Evolutionary conservation across 2,888 invertebrate species (phyloP), one percentile per base, ranked within the genome.

Genomic region (Hyalella azteca): DNA sequence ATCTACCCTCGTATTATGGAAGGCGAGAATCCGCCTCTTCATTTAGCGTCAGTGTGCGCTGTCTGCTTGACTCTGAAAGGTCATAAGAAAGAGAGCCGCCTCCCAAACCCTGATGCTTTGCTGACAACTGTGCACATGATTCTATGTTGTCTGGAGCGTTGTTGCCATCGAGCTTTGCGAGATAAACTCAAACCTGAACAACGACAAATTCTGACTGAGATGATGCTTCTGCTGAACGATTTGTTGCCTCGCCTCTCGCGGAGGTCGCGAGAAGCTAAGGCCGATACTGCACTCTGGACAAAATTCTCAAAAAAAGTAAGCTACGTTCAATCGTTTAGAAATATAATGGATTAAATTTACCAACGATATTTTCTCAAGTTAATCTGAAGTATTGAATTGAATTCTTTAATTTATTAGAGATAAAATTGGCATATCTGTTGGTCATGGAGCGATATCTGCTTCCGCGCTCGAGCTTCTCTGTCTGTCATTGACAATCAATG

Each of bases 71-170:
- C 40, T 11, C 29, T 75, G 75, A 75, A 41, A 29, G 75, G 75
- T 36, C 75, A 75, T 29, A 75, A 75, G 45, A 75, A 75, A 45
- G 75, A 75, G 29, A 26, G 41, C 75, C 40, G 45, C 13, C 75
- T 75, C 4, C 41, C 75, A 5, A 26, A 41, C 29, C 41, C 41
- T 9, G 75, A 75, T 41, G 15, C 45, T 19, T 29, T 75, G n/a
- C 40, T 75, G 9, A 26, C 41, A 5, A 22, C 41, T 9, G 26
- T 75, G 75, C 41, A 75, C 26, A 75, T 75, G 75, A 7, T 45
- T 29, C 36, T 75, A 32, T 75, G 41, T 29, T 45, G 41, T 13
- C n/a, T 75, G 9, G 75, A 75, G 7, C 40, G 45, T 3, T 45
- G 40, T 75, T 40, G 29, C 29, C 15, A 40, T n/a, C n/a, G 41